A percentile compares a stretch with the other conserved stretches of the same genome.
Conservation (phyloP, 1,140 invertebrate species). For the Drosophila nigrodunni region DNA sequence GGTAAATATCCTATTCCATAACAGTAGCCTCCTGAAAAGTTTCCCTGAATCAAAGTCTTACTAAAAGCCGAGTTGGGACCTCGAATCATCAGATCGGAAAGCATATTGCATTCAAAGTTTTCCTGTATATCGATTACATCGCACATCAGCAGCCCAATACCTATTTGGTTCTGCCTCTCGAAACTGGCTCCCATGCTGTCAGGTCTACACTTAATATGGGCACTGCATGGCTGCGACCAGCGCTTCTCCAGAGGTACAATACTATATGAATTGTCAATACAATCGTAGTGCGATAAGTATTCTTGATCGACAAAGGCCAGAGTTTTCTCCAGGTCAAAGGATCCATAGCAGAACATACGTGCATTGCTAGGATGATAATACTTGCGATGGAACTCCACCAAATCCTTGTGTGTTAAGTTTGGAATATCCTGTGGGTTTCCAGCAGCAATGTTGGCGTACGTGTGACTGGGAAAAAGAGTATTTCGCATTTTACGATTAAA, state of each 20-base stretch:
- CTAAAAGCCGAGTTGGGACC: constrained; percentile 97
- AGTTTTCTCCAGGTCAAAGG: constrained; percentile 92
- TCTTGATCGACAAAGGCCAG: constrained; percentile 90
- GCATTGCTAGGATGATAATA: constrained; percentile 97
- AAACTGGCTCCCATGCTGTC: constrained; percentile 92
- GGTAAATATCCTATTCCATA: constrained; percentile 89
- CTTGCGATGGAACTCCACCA: constrained; percentile 92
- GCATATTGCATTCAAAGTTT: constrained; percentile 90
- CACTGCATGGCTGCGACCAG: constrained; percentile 88
- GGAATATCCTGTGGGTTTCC: constrained; percentile 95
- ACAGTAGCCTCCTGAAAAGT: constrained; percentile 92
- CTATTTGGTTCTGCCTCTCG: constrained; percentile 92
- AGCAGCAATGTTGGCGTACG: constrained; percentile 93
- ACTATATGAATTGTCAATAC: constrained; percentile 87
- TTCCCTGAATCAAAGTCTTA: constrained; percentile 93
- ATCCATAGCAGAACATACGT: constrained; percentile 95
- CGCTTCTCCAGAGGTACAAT: constrained; percentile 89
- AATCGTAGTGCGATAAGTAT: constrained; percentile 88
- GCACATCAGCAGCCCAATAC: constrained; percentile 90
- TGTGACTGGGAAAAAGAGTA: constrained; percentile 91
- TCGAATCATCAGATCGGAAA: constrained; percentile 91
- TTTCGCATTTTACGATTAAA: constrained; percentile 89
- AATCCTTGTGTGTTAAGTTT: constrained; percentile 90
- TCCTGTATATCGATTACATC: constrained; percentile 92
- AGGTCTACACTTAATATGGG: constrained; percentile 89